Base-by-base conservation (phyloP, 2,113 vertebrate genomes). In the Ctenodactylus gundi region DNA sequence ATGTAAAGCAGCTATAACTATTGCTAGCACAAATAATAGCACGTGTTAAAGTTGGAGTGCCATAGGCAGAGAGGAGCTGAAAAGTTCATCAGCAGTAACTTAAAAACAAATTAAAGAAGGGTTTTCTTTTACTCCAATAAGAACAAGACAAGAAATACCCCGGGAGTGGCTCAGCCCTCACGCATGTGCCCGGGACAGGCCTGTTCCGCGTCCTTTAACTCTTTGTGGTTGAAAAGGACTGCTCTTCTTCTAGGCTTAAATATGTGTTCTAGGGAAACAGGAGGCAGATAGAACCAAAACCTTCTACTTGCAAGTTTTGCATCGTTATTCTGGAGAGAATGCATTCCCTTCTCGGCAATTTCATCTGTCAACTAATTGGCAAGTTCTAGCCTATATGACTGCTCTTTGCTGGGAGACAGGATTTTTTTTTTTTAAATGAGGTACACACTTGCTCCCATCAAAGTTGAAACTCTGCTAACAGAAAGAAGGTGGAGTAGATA, bases 401-500 rank as follows among this genome's bases (percentile, higher is more conserved):
- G 39, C 31, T 78, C n/a, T 80, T 29, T 51, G 27, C 21, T 82
- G 46, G 27, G 27, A 87, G 46, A 53, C 3, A 67, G 57, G n/a
- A 23, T 57, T 41, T n/a, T 82, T 94, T 53, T 58, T 41, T n/a
- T 82, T 94, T 53, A 53, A 93, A 44, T 80, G 89, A 39, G 10
- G 15, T 23, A 13, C 49, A 76, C 17, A 85, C 25, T 65, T 76
- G 31, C 12, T 7, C 27, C 10, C 73, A 41, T 65, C 12, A 70
- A 88, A 67, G 84, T 1, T 2, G 46, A 68, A 58, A 15, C 51
- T 85, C 25, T 77, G n/a, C 72, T 60, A 64, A 76, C 7, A 88
- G 36, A 34, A 82, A 89, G 55, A n/a, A 80, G n/a, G 29, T 41
- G 6, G 39, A 85, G 41, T 29, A 20, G 39, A 29, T 21, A 4